phyloP scores from a whole-genome alignment of 2,888 invertebrate genomes.

The Tillus elongatus region DNA sequence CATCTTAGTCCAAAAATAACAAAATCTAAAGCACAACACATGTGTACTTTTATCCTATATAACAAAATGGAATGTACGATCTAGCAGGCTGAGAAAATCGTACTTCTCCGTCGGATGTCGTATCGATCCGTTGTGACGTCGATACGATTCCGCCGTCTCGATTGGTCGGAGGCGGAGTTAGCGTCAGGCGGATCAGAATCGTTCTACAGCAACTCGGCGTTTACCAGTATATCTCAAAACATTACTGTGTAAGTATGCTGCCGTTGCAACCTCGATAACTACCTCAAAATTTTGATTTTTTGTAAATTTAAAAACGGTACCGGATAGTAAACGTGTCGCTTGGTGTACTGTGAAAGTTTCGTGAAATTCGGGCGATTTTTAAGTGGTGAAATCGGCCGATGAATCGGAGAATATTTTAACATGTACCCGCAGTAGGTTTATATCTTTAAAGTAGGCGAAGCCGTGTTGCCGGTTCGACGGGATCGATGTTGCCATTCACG shows the following conservation, averaged over 20 bases:
- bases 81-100: too few species aligned
- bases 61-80: slow-evolving; percentile 37
- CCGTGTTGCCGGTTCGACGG: slow-evolving; percentile 29
- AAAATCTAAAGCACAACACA: slow-evolving; percentile 17
- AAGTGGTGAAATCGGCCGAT: slow-evolving; percentile 24
- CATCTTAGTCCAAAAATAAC: too few species aligned
- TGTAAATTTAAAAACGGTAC: slow-evolving; percentile 24
- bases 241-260: slow-evolving; percentile 29
- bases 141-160: slow-evolving; percentile 22
- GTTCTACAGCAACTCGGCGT: too few species aligned
- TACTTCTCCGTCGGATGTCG: too few species aligned
- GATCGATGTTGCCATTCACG: slow-evolving; percentile 27
- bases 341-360: slow-evolving; percentile 28
- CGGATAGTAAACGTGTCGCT: slow-evolving; percentile 13
- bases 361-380: slow-evolving; percentile 25
- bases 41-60: slow-evolving; percentile 20
- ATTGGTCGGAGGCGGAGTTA: slow-evolving; percentile 36
- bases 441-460: slow-evolving; percentile 37
- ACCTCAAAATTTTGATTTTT: slow-evolving; percentile 24
- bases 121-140: too few species aligned
- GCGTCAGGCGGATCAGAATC: too few species aligned
- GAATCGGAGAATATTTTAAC: slow-evolving; percentile 34
- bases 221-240: slow-evolving; percentile 30
- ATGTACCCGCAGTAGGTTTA: slow-evolving; percentile 26
- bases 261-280: slow-evolving; percentile 17